phyloP scores from a whole-genome alignment of 2,888 invertebrate species.

The Conistra vaccinii region DNA sequence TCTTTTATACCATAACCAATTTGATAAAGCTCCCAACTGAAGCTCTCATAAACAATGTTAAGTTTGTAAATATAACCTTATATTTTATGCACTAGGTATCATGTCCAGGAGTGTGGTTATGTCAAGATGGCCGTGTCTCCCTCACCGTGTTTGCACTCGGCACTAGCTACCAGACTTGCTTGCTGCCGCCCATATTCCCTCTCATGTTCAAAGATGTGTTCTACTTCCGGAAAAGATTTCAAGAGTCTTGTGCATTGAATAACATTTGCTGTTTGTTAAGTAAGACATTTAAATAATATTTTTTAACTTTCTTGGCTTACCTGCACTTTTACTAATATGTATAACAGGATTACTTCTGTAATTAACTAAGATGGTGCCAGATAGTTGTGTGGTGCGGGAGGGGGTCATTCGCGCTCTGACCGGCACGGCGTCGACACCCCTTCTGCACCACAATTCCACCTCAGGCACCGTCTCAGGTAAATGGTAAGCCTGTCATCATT shows the following conservation, averaged over 20 bases:
- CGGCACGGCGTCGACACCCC: too few species aligned
- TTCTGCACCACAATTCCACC: too few species aligned
- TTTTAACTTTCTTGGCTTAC: not conserved
- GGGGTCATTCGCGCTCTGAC: too few species aligned
- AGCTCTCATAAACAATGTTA: not conserved
- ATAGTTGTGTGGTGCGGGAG: too few species aligned
- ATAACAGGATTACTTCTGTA: not conserved
- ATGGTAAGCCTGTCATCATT: too few species aligned
- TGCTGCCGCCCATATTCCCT: constrained; percentile 93
- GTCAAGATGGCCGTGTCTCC: constrained; percentile 94
- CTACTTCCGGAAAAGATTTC: constrained; percentile 90
- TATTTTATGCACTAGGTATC: constrained; percentile 90
- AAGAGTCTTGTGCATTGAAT: constrained; percentile 83
- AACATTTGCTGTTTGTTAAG: constrained; percentile 87
- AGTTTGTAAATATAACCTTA: not conserved
- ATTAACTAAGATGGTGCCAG: not conserved
- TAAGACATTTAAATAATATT: constrained; percentile 68
- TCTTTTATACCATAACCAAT: not conserved
- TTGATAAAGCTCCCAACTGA: constrained; percentile 2
- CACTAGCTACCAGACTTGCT: constrained; percentile 92
- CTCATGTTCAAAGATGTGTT: constrained; percentile 93
- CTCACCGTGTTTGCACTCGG: constrained; percentile 93
- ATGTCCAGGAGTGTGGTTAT: constrained; percentile 96
- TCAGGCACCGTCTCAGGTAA: too few species aligned
- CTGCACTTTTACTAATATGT: not conserved